These are phyloP conservation scores for Archocentrus centrarchus DNA, from an alignment of 2,113 vertebrate genomes.

Conservation along the genomic window DNA sequence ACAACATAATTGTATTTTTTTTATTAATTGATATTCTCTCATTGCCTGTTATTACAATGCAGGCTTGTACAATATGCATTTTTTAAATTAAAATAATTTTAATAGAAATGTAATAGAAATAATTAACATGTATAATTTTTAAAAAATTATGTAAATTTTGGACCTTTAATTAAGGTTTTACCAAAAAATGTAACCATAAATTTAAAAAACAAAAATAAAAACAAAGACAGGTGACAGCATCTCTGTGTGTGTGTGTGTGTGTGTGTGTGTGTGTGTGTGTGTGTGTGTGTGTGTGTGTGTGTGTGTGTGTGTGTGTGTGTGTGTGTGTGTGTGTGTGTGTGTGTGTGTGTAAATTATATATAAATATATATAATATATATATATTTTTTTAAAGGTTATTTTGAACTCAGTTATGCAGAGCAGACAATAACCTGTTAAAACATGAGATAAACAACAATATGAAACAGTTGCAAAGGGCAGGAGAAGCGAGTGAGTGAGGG, in stretches of 20 bases:
- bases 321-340: too few relatives aligned
- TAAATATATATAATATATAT: too few relatives aligned
- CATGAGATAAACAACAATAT: slow-evolving; percentile 66
- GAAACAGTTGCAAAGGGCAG: slow-evolving; percentile 55
- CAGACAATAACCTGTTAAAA: slow-evolving; percentile 51
- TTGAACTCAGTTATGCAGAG: slow-evolving; percentile 15
- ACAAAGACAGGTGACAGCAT: too few relatives aligned
- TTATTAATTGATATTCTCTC: not conserved
- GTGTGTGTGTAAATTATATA: too few relatives aligned
- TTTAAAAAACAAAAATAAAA: too few relatives aligned
- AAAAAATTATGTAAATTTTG: not conserved
- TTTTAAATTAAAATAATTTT: not conserved
- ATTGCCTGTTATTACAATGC: too few relatives aligned
- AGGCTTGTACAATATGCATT: not conserved
- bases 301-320: too few relatives aligned
- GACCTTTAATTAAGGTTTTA: not conserved
- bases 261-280: too few relatives aligned
- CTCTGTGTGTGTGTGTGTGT: too few relatives aligned
- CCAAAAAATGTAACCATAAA: too few relatives aligned
- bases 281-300: too few relatives aligned
- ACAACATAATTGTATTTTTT: not conserved
- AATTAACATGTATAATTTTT: not conserved
- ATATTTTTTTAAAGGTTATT: not conserved
- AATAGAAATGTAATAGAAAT: not conserved
- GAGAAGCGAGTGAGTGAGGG: slow-evolving; percentile 42